Conservation (phyloP, 2,888 invertebrate species). For the Plagodis dolabraria region DNA sequence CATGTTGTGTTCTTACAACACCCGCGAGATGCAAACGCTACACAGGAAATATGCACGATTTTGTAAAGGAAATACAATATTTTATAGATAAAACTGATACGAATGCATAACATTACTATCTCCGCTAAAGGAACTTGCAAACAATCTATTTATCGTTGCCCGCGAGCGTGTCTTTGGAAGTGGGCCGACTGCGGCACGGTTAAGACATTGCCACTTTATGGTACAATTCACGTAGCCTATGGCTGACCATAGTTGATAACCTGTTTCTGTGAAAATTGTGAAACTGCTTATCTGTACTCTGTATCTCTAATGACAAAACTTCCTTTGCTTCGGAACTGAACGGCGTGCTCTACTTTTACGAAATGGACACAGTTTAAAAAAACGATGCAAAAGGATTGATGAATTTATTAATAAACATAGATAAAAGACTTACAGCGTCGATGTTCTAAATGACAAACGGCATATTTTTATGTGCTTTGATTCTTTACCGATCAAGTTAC, state of each 20-base stretch:
- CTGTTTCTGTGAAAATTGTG: conserved; percentile 11
- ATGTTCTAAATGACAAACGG: too few species aligned
- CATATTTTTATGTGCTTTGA: too few species aligned
- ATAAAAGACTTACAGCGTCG: too few species aligned
- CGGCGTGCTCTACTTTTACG: too few species aligned
- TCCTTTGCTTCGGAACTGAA: not conserved
- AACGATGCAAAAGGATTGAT: too few species aligned
- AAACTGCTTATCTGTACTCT: conserved; percentile 4
- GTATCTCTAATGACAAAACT: conserved; percentile 10
- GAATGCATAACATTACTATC: conserved; percentile 28
- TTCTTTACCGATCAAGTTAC: too few species aligned
- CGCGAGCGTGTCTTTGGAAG: conserved; percentile 25
- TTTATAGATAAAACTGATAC: conserved; percentile 9
- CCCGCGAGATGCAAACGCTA: too few species aligned
- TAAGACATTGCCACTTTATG: conserved; percentile 27
- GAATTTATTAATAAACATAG: too few species aligned
- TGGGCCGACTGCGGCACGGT: conserved; percentile 26
- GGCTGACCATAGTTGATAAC: conserved; percentile 3
- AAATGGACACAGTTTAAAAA: too few species aligned
- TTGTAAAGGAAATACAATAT: too few species aligned
- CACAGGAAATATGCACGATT: too few species aligned
- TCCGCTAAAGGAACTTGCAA: conserved; percentile 25
- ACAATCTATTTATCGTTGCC: conserved; percentile 30
- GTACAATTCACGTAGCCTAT: conserved; percentile 21
- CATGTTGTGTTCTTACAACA: too few species aligned